A percentile compares a stretch with the other conserved stretches of the same genome.
These are phyloP conservation scores for Equus quagga DNA, from an alignment of 2,113 vertebrate genomes.

Conservation along the genomic window DNA sequence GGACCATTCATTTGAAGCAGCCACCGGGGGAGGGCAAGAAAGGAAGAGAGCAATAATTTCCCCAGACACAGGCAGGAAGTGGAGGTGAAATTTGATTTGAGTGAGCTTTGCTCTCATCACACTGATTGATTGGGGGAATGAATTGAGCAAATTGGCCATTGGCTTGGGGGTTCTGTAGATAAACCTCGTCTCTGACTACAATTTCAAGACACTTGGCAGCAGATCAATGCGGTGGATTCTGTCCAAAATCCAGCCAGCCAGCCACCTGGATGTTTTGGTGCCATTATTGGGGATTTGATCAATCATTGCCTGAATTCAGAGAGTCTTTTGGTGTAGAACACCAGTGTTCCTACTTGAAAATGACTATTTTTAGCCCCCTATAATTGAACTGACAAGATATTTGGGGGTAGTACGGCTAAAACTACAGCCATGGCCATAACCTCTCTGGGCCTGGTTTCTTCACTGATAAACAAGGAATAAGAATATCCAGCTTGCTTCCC, in stretches of 20 bases:
- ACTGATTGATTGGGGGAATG: constrained; percentile 50
- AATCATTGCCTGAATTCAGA: background rate
- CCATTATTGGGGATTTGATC: background rate
- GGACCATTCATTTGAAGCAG: background rate
- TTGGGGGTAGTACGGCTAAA: background rate
- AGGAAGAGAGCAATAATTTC: constrained; percentile 1
- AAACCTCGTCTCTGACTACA: background rate
- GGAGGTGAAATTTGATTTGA: constrained; percentile 68
- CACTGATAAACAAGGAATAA: background rate
- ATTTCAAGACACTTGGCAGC: background rate
- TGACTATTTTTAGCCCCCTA: background rate
- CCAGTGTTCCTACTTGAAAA: background rate
- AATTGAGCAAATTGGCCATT: constrained; percentile 45
- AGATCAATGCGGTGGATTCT: background rate
- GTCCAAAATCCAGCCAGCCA: background rate
- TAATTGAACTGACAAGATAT: background rate
- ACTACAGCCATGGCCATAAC: background rate
- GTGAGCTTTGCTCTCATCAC: background rate
- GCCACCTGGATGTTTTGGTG: background rate
- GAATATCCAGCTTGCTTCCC: background rate
- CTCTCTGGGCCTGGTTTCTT: background rate
- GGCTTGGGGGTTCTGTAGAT: constrained; percentile 32
- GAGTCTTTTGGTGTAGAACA: background rate
- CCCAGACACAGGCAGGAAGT: background rate
- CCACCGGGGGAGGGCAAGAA: background rate